phyloP scores from a whole-genome alignment of 2,113 vertebrate species.

The Progne subis region DNA sequence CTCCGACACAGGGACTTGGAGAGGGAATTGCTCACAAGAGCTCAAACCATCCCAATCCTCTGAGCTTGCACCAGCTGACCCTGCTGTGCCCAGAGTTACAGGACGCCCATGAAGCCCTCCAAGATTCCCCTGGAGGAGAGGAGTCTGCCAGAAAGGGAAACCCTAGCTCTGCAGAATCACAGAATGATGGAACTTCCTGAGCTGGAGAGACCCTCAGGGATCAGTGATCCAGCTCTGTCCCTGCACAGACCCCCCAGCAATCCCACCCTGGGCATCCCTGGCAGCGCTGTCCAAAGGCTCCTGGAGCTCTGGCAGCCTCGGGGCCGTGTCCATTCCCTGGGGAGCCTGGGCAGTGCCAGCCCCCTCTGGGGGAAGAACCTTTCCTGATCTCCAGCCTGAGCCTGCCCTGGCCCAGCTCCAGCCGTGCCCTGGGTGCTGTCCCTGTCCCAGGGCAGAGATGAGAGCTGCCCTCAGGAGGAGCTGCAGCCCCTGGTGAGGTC shows the following conservation, averaged over 20 bases:
- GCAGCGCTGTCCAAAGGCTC: not conserved
- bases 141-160: not conserved
- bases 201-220: not conserved
- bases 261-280: not conserved
- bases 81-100: not conserved
- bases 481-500: not conserved
- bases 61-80: not conserved
- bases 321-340: not conserved
- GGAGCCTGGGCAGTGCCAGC: not conserved
- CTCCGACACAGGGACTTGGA: not conserved
- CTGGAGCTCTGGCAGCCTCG: not conserved
- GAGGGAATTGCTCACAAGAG: not conserved
- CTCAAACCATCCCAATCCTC: not conserved
- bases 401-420: not conserved
- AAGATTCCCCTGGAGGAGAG: not conserved
- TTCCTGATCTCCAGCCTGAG: not conserved
- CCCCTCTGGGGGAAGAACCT: not conserved
- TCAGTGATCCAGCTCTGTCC: rapidly evolving
- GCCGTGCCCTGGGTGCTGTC: rapidly evolving
- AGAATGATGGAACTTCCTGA: not conserved
- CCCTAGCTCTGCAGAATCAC: not conserved
- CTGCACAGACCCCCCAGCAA: not conserved
- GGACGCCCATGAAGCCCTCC: not conserved
- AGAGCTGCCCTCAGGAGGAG: rapidly evolving
- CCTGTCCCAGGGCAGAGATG: rapidly evolving